Percentiles rank a stretch among this genome's conserved stretches.
Conservation (phyloP, 2,797 vertebrate genomes). For the Platalea minor region DNA sequence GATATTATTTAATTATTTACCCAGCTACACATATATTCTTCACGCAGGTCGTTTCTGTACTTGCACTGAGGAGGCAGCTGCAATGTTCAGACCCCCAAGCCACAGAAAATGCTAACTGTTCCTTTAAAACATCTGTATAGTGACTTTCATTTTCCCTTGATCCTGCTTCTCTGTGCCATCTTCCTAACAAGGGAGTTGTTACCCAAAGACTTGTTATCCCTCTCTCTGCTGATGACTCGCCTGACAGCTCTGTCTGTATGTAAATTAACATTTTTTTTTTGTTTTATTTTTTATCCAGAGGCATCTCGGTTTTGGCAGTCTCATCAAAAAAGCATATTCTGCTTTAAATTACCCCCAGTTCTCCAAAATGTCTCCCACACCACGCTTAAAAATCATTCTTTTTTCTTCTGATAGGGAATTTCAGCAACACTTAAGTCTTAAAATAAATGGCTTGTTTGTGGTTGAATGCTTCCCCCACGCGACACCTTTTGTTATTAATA, state of each 20-base stretch:
- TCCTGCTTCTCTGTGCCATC: slow-evolving; percentile 35
- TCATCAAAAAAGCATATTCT: slow-evolving; percentile 74
- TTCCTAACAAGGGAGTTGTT: slow-evolving; percentile 70
- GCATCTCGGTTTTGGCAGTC: slow-evolving; percentile 68
- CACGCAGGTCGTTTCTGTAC: not conserved
- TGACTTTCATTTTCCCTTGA: slow-evolving; percentile 46
- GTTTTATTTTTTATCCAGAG: slow-evolving; percentile 63
- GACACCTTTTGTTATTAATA: slow-evolving; percentile 59
- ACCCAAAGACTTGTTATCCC: slow-evolving; percentile 71
- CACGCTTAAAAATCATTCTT: slow-evolving; percentile 62
- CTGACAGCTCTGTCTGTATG: slow-evolving; percentile 74
- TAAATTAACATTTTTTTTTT: slow-evolving; percentile 62
- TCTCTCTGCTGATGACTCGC: slow-evolving; percentile 56
- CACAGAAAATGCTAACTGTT: slow-evolving; percentile 37
- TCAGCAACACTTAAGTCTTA: slow-evolving; percentile 59
- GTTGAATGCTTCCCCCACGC: slow-evolving; percentile 37
- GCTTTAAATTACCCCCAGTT: slow-evolving; percentile 69
- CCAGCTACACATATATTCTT: not conserved
- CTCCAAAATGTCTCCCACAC: slow-evolving; percentile 62
- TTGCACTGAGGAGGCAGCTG: not conserved
- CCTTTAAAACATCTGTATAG: slow-evolving; percentile 57
- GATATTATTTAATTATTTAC: not conserved
- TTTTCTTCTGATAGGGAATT: slow-evolving; percentile 66
- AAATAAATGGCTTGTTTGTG: slow-evolving; percentile 69
- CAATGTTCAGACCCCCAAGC: not conserved